Conservation (phyloP, 92 coral and sea anemone genomes). For the Porites cylindrica region DNA sequence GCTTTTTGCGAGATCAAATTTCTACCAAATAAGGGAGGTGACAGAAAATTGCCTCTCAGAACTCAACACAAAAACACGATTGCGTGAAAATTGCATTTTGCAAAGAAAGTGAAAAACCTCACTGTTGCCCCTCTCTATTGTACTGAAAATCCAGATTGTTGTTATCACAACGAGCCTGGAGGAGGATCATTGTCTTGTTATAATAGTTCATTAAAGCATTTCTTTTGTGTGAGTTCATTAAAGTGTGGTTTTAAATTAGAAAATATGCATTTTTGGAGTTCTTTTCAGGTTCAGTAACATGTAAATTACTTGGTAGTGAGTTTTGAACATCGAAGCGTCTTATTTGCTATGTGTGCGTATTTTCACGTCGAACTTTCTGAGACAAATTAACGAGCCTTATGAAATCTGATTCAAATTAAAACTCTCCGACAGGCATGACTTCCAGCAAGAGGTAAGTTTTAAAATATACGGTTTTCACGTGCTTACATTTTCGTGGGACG, state of each 20-base stretch:
- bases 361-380: not conserved
- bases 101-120: not conserved
- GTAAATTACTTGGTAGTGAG: not conserved
- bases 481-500: not conserved
- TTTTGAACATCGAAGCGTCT: not conserved
- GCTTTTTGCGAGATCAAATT: no score
- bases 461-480: not conserved
- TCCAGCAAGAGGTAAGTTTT: conserved; percentile 16
- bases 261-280: conserved; percentile 29
- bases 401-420: not conserved
- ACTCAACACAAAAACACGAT: not conserved
- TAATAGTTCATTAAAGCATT: conserved; percentile 9
- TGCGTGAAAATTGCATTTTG: not conserved
- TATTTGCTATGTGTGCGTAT: not conserved
- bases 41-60: not conserved
- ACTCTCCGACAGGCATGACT: not conserved
- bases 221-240: not conserved
- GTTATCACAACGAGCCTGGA: not conserved
- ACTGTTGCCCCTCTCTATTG: not conserved
- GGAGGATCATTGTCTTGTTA: not conserved
- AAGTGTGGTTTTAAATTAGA: not conserved
- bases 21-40: no score
- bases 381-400: not conserved
- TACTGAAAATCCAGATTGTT: not conserved
- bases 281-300: not conserved